Base-by-base conservation (phyloP, 35 echinoderm and acorn worm species). In the Heliocidaris erythrogramma region DNA sequence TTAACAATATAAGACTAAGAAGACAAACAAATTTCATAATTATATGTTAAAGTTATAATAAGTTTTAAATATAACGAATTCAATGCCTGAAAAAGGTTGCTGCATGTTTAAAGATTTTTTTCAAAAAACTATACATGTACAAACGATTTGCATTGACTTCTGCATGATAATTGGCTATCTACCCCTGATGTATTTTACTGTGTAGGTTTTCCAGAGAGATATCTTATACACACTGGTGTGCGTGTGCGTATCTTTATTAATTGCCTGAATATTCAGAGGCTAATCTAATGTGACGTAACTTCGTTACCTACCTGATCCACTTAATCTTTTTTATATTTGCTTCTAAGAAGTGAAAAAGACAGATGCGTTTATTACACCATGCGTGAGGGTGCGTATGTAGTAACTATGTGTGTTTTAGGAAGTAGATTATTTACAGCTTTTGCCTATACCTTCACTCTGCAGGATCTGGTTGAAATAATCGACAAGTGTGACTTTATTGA, bases 401-500 rank as follows among this genome's bases (percentile, higher is more conserved):
- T 78, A n/a, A n/a, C n/a, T n/a, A 24, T 78, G 21, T 21, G 27
- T 78, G 65, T 78, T 78, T 78, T 78, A 27, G 65, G 65, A 78
- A 78, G 65, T 78, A 21, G 21, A 78, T 27, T 78, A 78, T 78
- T 78, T 78, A 78, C 65, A n/a, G 21, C 65, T 21, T 7, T 78
- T 78, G 65, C 65, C 65, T 78, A n/a, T n/a, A 78, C 65, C 27
- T 78, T n/a, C 21, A 78, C n/a, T 78, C 65, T 78, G 21, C 65
- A 78, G 21, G 21, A 78, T 5, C 65, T 78, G 65, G 65, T 78
- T 78, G 65, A 78, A 78, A 78, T 78, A 78, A 78, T 78, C 65
- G 65, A n/a, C 65, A 78, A 78, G 65, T 78, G 65, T 78, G 18
- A 78, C 65, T 78, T 78, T 78, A 78, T 78, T 78, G 65, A 78